A percentile compares a stretch with the other conserved stretches of the same genome.
phyloP scores from a whole-genome alignment of 2,113 vertebrate genomes.

The Neopipo cinnamomea region DNA sequence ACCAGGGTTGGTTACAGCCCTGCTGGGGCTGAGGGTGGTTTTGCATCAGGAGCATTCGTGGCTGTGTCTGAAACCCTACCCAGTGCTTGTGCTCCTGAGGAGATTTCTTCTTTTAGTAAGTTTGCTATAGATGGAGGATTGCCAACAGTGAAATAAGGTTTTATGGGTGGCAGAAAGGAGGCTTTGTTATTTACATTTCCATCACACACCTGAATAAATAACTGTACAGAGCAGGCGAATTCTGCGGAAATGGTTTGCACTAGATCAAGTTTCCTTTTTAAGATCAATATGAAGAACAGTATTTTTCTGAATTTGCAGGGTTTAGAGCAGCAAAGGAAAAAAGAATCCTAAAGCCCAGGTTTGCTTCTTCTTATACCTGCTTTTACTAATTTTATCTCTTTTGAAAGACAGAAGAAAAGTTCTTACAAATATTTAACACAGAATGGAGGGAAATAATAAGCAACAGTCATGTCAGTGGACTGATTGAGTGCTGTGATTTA shows the following conservation, averaged over 20 bases:
- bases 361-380: neutral
- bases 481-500: neutral
- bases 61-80: neutral
- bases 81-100: neutral
- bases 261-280: neutral
- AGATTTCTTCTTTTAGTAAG: neutral
- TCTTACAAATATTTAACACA: neutral
- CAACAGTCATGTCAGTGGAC: neutral
- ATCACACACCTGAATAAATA: conserved; percentile 58
- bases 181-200: conserved; percentile 7
- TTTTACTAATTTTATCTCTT: neutral
- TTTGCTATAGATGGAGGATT: neutral
- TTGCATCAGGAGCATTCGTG: neutral
- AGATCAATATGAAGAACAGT: neutral
- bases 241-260: neutral
- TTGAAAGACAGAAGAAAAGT: neutral
- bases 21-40: neutral
- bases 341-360: neutral
- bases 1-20: neutral
- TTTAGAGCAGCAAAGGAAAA: neutral
- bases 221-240: neutral
- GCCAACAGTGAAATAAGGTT: conserved; percentile 17
- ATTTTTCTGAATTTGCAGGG: neutral
- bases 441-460: neutral
- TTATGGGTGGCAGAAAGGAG: conserved; percentile 12